Evolutionary conservation across 1,140 invertebrate species (phyloP).

Genomic region (Helicoverpa zea): DNA sequence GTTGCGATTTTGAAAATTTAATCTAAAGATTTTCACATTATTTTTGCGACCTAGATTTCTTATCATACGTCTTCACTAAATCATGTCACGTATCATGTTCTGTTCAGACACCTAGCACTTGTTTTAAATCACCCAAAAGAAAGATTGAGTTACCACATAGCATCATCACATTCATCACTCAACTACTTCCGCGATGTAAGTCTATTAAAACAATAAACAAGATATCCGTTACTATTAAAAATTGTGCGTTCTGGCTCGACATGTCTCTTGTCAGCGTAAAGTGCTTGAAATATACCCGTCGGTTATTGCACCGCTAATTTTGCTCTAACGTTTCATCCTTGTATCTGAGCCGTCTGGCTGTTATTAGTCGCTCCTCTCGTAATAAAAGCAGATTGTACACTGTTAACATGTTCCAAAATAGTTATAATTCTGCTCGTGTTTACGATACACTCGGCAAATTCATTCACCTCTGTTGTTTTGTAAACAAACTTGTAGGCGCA

Average conservation of each 20-base stretch:
- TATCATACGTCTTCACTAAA: not conserved
- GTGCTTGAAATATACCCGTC: slow-evolving; percentile 62
- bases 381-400: slow-evolving; percentile 56
- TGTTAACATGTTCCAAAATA: slow-evolving; percentile 52
- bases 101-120: not conserved
- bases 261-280: slow-evolving; percentile 59
- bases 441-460: slow-evolving; percentile 41
- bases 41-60: not conserved
- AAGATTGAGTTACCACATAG: slow-evolving; percentile 52
- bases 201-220: slow-evolving; percentile 70
- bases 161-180: slow-evolving; percentile 53
- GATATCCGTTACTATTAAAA: slow-evolving; percentile 62
- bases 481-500: slow-evolving; percentile 18
- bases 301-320: slow-evolving; percentile 68
- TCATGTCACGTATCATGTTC: not conserved
- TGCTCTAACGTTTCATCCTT: slow-evolving; percentile 61
- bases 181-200: slow-evolving; percentile 66
- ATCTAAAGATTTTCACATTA: not conserved
- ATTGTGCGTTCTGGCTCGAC: slow-evolving; percentile 51
- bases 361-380: slow-evolving; percentile 44
- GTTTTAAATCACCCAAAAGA: not conserved
- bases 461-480: slow-evolving; percentile 43
- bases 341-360: slow-evolving; percentile 56
- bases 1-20: not conserved
- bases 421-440: slow-evolving; percentile 48